Base-by-base conservation (phyloP, 2,888 invertebrate species). In the Helicoverpa assulta region DNA sequence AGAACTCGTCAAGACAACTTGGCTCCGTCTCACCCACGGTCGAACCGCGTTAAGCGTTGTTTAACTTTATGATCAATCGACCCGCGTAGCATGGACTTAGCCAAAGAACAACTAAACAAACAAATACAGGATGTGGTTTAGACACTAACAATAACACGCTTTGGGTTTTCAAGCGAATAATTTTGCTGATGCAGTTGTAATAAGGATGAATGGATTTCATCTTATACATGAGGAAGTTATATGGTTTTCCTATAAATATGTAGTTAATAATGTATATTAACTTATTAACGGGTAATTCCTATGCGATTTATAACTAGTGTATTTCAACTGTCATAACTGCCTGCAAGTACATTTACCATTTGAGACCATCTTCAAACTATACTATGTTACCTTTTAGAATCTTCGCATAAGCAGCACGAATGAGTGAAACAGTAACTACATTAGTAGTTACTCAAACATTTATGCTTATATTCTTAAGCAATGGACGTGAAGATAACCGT, bases 391-490 rank as follows among this genome's bases (percentile, higher is more conserved):
- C 33, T 33, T 10, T 33, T 33, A 33, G 33, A 50, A 40, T 19
- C 18, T 65, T 12, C 33, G 26, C 16, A 16, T 50, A 21, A 12
- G 8, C 18, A 18, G 6, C 5, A 18, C 43, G 40, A 33, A 56
- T 40, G 3, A 40, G 40, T 40, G 3, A 40, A 40, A 5, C 51
- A 69, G n/a, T 37, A 5, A 53, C 10, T n/a, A n/a, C n/a, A n/a
- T n/a, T n/a, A n/a, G 10, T 4, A 16, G 21, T 19, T 53, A 21
- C 26, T 53, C 40, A 53, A 21, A 53, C 10, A 26, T 58, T 59
- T 19, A 59, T 59, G 61, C 12, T 60, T 70, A 50, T 40, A 59
- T 70, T 70, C 50, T 6, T 6, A 19, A 50, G 21, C 60, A 43
- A 33, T 29, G 18, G 2, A 70, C 50, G 16, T 60, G 54, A 51